A percentile compares a stretch with the other conserved stretches of the same genome.
phyloP scores from a whole-genome alignment of 2,113 vertebrate genomes.

The Neopipo cinnamomea region DNA sequence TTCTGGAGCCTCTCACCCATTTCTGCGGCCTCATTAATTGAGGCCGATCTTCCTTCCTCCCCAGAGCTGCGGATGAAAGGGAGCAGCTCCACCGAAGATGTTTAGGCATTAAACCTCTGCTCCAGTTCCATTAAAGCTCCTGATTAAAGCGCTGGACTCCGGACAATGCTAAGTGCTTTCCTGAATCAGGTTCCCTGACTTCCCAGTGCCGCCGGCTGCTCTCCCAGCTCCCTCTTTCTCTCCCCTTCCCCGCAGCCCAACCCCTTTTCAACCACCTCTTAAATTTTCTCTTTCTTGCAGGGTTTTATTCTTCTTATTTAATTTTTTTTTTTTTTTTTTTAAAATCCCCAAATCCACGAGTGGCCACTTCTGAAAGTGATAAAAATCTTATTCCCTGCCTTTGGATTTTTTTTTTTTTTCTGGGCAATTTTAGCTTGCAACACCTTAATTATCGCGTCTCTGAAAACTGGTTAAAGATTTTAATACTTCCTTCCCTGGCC shows the following conservation, averaged over 20 bases:
- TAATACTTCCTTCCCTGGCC: slow-evolving; percentile 53
- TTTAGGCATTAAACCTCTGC: background rate
- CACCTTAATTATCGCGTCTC: slow-evolving; percentile 50
- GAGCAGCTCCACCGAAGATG: background rate
- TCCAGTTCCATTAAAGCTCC: background rate
- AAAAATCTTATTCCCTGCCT: slow-evolving; percentile 3
- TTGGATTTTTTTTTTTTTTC: background rate
- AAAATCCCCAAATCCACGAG: background rate
- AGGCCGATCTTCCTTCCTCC: background rate
- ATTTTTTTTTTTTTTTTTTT: background rate
- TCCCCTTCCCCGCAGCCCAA: background rate
- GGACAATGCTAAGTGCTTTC: background rate
- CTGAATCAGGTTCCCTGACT: background rate
- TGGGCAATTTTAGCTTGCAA: slow-evolving; percentile 19
- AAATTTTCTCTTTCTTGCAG: background rate
- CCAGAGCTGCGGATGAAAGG: background rate
- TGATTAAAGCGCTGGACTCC: background rate
- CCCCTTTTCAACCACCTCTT: background rate
- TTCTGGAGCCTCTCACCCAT: background rate
- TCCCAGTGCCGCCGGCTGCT: background rate
- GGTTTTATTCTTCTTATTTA: background rate
- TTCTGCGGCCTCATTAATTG: background rate
- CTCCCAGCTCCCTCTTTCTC: background rate
- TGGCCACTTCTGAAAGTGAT: background rate
- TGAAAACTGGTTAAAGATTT: slow-evolving; percentile 51